Percentiles rank a stretch among this genome's conserved stretches.
Evolutionary conservation across 2,113 vertebrate species (phyloP).

Genomic region (Oncorhynchus kisutch): DNA sequence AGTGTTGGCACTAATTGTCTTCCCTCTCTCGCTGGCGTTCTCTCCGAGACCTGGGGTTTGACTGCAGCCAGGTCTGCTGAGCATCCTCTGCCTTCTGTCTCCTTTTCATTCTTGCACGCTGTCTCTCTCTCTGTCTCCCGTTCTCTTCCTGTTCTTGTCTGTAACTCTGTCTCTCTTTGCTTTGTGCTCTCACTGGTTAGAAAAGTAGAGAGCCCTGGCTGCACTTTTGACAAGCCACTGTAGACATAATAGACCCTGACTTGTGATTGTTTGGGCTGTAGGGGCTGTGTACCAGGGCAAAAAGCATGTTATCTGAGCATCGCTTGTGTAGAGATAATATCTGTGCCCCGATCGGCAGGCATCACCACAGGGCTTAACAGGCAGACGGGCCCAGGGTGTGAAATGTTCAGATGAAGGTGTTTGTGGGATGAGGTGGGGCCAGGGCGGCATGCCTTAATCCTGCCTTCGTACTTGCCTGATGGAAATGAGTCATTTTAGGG

Average conservation of each 20-base stretch:
- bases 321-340: slow-evolving; percentile 68
- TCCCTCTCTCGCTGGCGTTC: slow-evolving; percentile 52
- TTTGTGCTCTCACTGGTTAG: not conserved
- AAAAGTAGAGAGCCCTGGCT: not conserved
- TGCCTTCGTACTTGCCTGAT: slow-evolving; percentile 24
- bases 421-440: slow-evolving; percentile 26
- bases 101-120: not conserved
- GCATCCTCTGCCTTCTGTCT: slow-evolving; percentile 18
- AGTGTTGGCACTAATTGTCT: slow-evolving; percentile 72
- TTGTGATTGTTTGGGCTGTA: slow-evolving; percentile 57
- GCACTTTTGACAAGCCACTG: slow-evolving; percentile 12
- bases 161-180: not conserved
- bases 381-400: slow-evolving; percentile 32
- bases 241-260: slow-evolving; percentile 32
- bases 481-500: slow-evolving; percentile 21
- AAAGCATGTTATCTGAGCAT: slow-evolving; percentile 44
- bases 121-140: not conserved
- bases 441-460: slow-evolving; percentile 25
- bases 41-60: slow-evolving; percentile 52
- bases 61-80: slow-evolving; percentile 38
- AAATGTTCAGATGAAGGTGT: slow-evolving; percentile 54
- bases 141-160: not conserved
- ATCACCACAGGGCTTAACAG: slow-evolving; percentile 36
- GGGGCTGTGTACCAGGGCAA: slow-evolving; percentile 32
- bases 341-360: slow-evolving; percentile 26